Evolutionary conservation across 2,113 vertebrate species (phyloP), one percentile per base, ranked within the genome.

Genomic region (Macrotis lagotis): DNA sequence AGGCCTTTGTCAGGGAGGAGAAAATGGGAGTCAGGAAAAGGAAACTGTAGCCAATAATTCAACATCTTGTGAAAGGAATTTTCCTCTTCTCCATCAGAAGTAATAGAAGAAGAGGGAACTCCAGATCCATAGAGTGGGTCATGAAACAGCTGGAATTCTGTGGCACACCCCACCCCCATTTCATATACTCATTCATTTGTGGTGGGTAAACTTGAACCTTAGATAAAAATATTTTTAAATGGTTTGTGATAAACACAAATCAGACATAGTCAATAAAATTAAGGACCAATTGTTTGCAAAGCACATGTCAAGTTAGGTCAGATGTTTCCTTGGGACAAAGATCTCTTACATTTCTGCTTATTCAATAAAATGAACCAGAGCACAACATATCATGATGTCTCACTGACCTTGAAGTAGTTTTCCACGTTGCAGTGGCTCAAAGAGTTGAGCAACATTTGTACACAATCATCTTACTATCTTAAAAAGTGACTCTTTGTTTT

Each of bases 381-480:
- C 53, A 92, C n/a, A 7, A 89, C 28, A 2, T 2, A 25, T 88
- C 50, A 28, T 83, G 16, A 24, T 90, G 44, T 89, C 92, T 48
- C 51, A 7, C 90, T 48, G 91, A 83, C 83, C 9, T 92, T 3
- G 10, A 44, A 83, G 25, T 10, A 31, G n/a, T 8, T 47, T 24
- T 91, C 37, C 51, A 0, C 25, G 49, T 47, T 25, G 19, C 8
- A 44, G 3, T 37, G 31, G 9, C 24, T 49, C 16, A 74, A 37
- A 31, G 48, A 55, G 9, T 37, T 48, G 51, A 59, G 53, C 26
- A 22, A 19, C 11, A 1, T 3, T 83, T 47, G 28, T 50, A 50
- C 37, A 19, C 1, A 50, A 0, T 10, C 14, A 16, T 88, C 48
- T 91, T 8, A 0, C 50, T 24, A 0, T 44, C 59, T 51, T 83